Conservation (phyloP, 2,797 vertebrate species). For the Cryptoblepharus egeriae region DNA sequence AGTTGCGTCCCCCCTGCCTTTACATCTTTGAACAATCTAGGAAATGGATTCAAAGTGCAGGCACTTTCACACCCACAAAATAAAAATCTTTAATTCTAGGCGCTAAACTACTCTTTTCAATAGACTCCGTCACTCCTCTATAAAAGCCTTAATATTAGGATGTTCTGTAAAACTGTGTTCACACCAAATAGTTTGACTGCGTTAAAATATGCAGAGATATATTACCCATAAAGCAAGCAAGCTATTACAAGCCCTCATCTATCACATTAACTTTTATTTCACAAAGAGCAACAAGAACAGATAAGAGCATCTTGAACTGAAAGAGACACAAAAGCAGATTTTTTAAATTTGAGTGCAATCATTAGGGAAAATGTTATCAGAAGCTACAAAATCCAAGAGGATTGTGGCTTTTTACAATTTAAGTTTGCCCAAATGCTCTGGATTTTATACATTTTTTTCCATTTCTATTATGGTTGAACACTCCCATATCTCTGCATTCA, state of each 20-base stretch:
- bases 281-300: background rate
- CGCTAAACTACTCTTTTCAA: background rate
- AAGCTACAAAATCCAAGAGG: background rate
- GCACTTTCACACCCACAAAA: background rate
- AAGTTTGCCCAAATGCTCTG: background rate
- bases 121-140: background rate
- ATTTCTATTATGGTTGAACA: background rate
- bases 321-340: background rate
- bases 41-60: background rate
- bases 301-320: background rate
- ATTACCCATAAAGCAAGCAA: background rate
- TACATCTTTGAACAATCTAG: background rate
- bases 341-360: background rate
- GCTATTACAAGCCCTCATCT: constrained; percentile 2
- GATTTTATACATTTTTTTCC: background rate
- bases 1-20: too few relatives aligned
- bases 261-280: background rate
- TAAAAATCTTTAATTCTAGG: constrained; percentile 2
- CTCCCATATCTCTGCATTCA: background rate
- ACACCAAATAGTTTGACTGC: background rate
- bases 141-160: constrained; percentile 1
- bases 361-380: background rate
- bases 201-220: background rate
- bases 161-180: constrained; percentile 1
- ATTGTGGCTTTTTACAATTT: too few relatives aligned